A percentile compares a stretch with the other conserved stretches of the same genome.
Conservation (phyloP, 2,888 invertebrate species). For the Hymenopus coronatus region DNA sequence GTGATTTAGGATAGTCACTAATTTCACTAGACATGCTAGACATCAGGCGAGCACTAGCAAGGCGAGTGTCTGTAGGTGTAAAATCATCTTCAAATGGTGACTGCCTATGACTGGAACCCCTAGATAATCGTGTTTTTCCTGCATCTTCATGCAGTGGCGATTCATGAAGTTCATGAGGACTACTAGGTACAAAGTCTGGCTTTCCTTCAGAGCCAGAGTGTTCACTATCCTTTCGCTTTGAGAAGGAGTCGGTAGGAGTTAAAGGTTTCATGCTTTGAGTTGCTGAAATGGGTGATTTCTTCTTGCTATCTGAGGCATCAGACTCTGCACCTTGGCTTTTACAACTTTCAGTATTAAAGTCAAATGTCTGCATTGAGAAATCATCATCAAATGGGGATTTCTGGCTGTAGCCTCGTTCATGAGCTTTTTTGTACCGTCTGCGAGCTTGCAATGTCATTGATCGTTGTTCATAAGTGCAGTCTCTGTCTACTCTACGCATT, state of each 20-base stretch:
- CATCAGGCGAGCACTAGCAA: conserved; percentile 18
- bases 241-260: conserved; percentile 18
- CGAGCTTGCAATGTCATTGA: conserved; percentile 39
- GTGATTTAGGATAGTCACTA: conserved; percentile 38
- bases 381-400: conserved; percentile 62
- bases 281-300: conserved; percentile 16
- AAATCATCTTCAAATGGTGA: conserved; percentile 71
- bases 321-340: conserved; percentile 27
- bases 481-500: conserved; percentile 43
- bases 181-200: conserved; percentile 15
- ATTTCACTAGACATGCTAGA: conserved; percentile 41
- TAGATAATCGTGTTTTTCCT: conserved; percentile 11
- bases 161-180: conserved; percentile 36
- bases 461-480: conserved; percentile 43
- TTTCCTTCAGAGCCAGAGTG: conserved; percentile 4
- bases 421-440: conserved; percentile 31
- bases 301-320: conserved; percentile 24
- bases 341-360: conserved; percentile 38
- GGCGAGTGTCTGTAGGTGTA: conserved; percentile 44
- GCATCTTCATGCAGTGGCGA: conserved; percentile 33
- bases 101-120: conserved; percentile 43
- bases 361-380: conserved; percentile 52
- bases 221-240: conserved; percentile 13
- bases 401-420: conserved; percentile 39
- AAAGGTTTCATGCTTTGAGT: not conserved